These are phyloP conservation scores for Apeira syringaria DNA, from an alignment of 2,888 invertebrate species.

Conservation along the genomic window DNA sequence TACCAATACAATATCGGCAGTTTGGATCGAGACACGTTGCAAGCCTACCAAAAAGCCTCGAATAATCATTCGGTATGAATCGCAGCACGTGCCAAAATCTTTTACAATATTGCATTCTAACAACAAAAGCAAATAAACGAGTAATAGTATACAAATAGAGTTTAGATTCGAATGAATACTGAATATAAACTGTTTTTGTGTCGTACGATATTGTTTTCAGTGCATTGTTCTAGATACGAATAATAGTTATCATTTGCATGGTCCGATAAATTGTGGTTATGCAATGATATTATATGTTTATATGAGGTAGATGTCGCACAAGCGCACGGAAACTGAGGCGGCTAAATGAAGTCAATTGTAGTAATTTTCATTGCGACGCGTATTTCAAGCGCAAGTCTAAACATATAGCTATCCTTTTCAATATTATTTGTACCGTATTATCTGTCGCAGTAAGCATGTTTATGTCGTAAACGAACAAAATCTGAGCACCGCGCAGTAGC, in stretches of 20 bases:
- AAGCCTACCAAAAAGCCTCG: constrained; percentile 39
- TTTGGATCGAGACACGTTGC: constrained; percentile 37
- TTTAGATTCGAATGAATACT: not conserved
- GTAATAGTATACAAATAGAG: constrained; percentile 1
- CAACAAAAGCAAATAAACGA: not conserved
- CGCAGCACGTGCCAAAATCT: constrained; percentile 19
- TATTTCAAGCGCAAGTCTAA: too few species aligned
- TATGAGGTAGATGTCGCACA: too few species aligned
- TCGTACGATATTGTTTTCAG: constrained; percentile 2
- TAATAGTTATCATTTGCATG: not conserved
- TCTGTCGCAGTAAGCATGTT: too few species aligned
- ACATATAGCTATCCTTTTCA: too few species aligned
- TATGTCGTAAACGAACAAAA: too few species aligned
- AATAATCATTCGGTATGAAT: constrained; percentile 14
- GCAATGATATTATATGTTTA: too few species aligned
- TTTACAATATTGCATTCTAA: not conserved
- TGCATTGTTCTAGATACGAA: constrained; percentile 12
- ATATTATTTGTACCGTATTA: too few species aligned
- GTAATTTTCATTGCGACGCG: too few species aligned
- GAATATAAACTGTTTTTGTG: not conserved
- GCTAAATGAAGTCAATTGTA: too few species aligned
- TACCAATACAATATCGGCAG: constrained; percentile 40
- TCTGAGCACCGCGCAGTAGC: too few species aligned
- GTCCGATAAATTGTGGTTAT: constrained; percentile 8
- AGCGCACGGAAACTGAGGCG: too few species aligned